A percentile compares a stretch with the other conserved stretches of the same genome.
Evolutionary conservation across 30 jellyfish, hydroid and myxozoan species (phyloP).

Genomic region (Turritopsis dohrnii): DNA sequence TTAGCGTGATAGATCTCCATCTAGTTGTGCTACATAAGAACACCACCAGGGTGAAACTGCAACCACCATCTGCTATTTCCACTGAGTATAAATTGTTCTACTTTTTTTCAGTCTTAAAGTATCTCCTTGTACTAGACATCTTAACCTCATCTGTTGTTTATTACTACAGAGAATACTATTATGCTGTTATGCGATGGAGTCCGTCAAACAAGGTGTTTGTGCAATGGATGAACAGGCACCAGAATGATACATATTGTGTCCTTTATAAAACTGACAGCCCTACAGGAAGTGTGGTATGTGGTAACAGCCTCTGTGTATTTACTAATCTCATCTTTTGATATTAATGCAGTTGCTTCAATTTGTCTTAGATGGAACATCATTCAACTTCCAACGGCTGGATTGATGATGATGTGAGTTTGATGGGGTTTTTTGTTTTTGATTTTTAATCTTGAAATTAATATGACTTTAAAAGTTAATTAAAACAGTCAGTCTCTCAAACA

Average conservation of each 20-base stretch:
- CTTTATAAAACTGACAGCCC: conserved; percentile 46
- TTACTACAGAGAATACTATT: conserved; percentile 74
- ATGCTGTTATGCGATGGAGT: conserved; percentile 61
- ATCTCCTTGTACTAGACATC: background rate
- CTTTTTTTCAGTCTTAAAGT: background rate
- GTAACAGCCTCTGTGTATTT: background rate
- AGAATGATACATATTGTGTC: conserved; percentile 65
- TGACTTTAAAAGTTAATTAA: no score
- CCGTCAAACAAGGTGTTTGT: conserved; percentile 54
- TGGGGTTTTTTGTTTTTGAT: background rate
- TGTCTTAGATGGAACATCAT: conserved; percentile 70
- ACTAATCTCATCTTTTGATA: background rate
- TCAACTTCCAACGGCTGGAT: conserved; percentile 78
- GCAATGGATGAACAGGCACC: conserved; percentile 97
- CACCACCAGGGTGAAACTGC: conserved; percentile 29
- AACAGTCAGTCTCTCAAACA: no score
- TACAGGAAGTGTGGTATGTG: conserved; percentile 35
- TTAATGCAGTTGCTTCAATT: background rate
- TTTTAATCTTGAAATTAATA: no score
- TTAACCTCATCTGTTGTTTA: no score
- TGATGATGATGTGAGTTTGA: conserved; percentile 77
- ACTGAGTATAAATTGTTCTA: conserved; percentile 45
- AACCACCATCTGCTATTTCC: conserved; percentile 50
- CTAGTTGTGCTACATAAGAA: conserved; percentile 40
- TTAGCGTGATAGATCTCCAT: conserved; percentile 50